Base-by-base conservation (phyloP, 1,140 invertebrate genomes). In the Drosophila persimilis region DNA sequence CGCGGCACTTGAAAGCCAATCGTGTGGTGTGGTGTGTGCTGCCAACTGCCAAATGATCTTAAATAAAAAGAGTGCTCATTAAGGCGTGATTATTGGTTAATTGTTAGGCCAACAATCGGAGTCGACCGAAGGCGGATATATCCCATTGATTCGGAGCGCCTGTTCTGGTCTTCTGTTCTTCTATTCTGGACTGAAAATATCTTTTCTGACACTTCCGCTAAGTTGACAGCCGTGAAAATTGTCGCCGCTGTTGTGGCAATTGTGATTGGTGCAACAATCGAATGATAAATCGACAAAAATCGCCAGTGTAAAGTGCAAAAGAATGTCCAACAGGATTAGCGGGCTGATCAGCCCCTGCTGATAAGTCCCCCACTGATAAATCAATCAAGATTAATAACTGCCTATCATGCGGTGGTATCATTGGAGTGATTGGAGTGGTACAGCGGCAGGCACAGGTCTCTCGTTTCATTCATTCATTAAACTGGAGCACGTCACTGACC, bases 191-290 rank as follows among this genome's bases (percentile, higher is more conserved):
- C 65, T 77, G 64, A 88, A 85, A 78, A 59, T 85, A 73, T 54
- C 65, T 44, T 54, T 46, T 58, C 78, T 89, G 70, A 73, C 80
- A 90, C 88, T 90, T 90, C 88, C 88, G 88, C 88, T 89, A 90
- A 90, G 88, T 90, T 80, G 88, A 90, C 88, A 90, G 73, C 69
- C 83, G 89, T 90, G 80, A 89, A 90, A 89, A 89, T 85, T 90
- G 80, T 86, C 81, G 66, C 66, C 73, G 67, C 60, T 83, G 73
- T 73, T 83, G 77, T 71, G 66, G 63, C 64, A 80, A 67, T 73
- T 83, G 77, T 74, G 72, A 77, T 63, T 85, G 66, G 51, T 26
- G 51, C 63, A 64, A 89, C 85, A 88, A 89, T 80, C 47, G 73
- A 88, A 88, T 88, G 84, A 88, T 88, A 80, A 88, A 81, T 86